Evolutionary conservation across 2,797 vertebrate species (phyloP), one percentile per base, ranked within the genome.

Genomic region (Selene dorsalis): DNA sequence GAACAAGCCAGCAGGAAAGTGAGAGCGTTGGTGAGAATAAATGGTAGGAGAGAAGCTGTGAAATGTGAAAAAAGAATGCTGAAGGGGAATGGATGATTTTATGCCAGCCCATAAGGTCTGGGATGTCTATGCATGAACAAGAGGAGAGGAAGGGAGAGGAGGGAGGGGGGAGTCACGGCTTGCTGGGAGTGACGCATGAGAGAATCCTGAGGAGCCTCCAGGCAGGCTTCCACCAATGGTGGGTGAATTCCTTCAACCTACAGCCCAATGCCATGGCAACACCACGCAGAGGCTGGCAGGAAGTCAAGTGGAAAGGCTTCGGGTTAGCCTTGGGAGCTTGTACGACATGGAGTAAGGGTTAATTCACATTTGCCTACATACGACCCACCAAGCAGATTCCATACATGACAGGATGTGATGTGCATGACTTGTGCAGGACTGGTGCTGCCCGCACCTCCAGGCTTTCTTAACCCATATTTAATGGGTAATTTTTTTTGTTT

Each of bases 181-280:
- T 47, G 53, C 55, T 16, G 65, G 32, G 58, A 47, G 62, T 79
- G 87, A 84, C 57, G 72, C 84, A 85, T 61, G 69, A 72, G 84
- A 86, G 70, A 28, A 83, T 90, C 80, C 86, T 63, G 62, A 77
- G 70, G 68, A 82, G 75, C 55, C 77, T 82, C 78, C 71, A 14
- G 73, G 81, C 77, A 70, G 77, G 75, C 53, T 64, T 82, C 77
- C 68, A 53, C 71, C 57, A 18, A 17, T 4, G 17, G 47, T 13
- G 55, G 77, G 79, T 58, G 77, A 53, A 78, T 78, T 74, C 84
- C 83, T 75, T 18, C 85, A 26, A 82, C 75, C 77, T 76, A 11
- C 79, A 70, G 55, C 52, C 20, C 14, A 30, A 18, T 20, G 39
- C 69, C 84, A 79, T 68, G 74, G 81, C 72, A 86, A 82, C 79